phyloP scores from a whole-genome alignment of 2,888 invertebrate genomes.

The Eilema caniola region DNA sequence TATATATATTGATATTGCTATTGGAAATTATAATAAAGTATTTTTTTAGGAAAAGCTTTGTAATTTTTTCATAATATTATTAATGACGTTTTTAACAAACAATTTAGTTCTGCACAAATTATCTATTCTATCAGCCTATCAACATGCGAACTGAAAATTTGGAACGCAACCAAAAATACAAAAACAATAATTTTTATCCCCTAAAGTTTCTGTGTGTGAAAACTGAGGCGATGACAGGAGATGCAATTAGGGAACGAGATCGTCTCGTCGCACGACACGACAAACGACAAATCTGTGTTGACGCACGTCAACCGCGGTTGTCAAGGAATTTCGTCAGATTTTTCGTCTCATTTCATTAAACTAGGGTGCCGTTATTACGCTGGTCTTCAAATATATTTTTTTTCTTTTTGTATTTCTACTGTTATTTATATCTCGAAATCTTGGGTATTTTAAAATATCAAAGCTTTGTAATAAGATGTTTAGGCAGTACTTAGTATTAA shows the following conservation, averaged over 20 bases:
- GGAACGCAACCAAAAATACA: not conserved
- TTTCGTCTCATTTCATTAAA: slow-evolving; percentile 63
- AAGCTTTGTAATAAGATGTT: not conserved
- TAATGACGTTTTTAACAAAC: too few species aligned
- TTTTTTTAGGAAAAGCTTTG: too few species aligned
- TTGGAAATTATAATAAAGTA: too few species aligned
- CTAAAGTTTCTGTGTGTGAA: not conserved
- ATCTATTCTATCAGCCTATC: too few species aligned
- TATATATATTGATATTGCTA: too few species aligned
- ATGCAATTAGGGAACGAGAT: slow-evolving; percentile 29
- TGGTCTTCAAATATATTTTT: slow-evolving; percentile 38
- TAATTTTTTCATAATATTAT: too few species aligned
- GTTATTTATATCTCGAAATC: slow-evolving; percentile 22
- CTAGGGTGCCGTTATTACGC: slow-evolving; percentile 48
- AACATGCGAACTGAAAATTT: not conserved
- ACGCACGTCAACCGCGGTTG: slow-evolving; percentile 61
- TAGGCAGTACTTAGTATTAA: not conserved
- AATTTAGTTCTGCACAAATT: not conserved
- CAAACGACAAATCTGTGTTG: slow-evolving; percentile 66
- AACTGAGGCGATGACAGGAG: slow-evolving; percentile 14
- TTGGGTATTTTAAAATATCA: slow-evolving; percentile 14
- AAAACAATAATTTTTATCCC: not conserved
- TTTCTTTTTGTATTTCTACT: slow-evolving; percentile 30
- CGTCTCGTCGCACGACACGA: slow-evolving; percentile 30
- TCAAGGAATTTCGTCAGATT: slow-evolving; percentile 62